A percentile compares a stretch with the other conserved stretches of the same genome.
phyloP scores from a whole-genome alignment of 2,888 invertebrate genomes.

The Meghimatium bilineatum region DNA sequence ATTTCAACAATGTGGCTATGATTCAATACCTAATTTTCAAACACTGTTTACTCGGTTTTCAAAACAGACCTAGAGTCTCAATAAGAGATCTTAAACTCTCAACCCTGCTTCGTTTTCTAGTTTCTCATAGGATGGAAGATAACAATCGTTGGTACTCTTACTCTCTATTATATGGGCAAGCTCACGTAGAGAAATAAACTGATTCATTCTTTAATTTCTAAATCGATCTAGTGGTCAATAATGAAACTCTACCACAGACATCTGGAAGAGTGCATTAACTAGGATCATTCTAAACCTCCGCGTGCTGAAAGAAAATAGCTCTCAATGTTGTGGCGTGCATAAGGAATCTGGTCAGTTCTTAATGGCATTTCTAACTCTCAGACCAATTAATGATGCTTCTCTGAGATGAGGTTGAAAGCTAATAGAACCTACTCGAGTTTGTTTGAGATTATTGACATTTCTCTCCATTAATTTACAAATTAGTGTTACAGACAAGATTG shows the following conservation, averaged over 20 bases:
- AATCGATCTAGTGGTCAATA: not conserved
- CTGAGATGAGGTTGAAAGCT: not conserved
- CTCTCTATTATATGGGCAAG: not conserved
- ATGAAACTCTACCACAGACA: not conserved
- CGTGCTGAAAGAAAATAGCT: not conserved
- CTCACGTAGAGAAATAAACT: not conserved
- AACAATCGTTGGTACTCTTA: too few relatives aligned
- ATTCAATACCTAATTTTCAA: too few relatives aligned
- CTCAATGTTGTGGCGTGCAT: not conserved
- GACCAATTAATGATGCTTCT: not conserved
- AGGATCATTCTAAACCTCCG: not conserved
- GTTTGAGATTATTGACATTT: not conserved
- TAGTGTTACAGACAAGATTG: not conserved
- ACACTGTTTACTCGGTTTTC: too few relatives aligned
- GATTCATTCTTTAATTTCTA: not conserved
- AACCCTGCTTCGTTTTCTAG: too few relatives aligned
- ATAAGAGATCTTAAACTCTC: too few relatives aligned
- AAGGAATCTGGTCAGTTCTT: not conserved
- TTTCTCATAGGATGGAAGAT: too few relatives aligned
- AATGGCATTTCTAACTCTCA: constrained; percentile 18
- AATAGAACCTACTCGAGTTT: not conserved
- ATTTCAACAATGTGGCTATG: too few relatives aligned
- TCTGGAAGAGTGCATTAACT: constrained; percentile 16
- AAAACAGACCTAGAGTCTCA: too few relatives aligned
- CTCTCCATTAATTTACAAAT: not conserved